Base-by-base conservation (phyloP, 2,797 vertebrate genomes). In the Coregonus sp. region DNA sequence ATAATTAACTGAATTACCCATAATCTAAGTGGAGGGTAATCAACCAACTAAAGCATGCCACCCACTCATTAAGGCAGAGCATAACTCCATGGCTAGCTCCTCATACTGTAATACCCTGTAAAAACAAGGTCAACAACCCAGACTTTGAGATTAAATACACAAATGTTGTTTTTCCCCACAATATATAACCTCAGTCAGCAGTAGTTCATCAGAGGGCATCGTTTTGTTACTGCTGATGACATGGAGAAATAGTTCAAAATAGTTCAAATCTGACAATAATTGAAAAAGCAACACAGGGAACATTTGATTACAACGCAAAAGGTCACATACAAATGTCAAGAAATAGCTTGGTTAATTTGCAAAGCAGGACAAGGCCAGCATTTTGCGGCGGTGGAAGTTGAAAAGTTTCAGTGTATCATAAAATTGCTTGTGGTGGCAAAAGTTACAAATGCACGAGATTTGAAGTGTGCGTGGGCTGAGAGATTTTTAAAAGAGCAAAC, bases 1-100 rank as follows among this genome's bases (percentile, higher is more conserved):
- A 86, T 78, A 1, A 6, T 52, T 70, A 67, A 14, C 75, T 51
- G 20, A 40, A 69, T 78, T 65, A 85, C 11, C 50, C 72, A 73
- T 80, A 75, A 5, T 0, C 14, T 25, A 80, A 67, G 81, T 75
- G 56, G 20, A 40, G 12, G 54, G 67, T 59, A 1, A 47, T 11
- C 40, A 47, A 47, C 40, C 40, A 47, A 47, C 40, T 47, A 47
- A 47, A 47, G 9, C 2, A 12, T 47, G 1, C 6, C 66, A 40
- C 73, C 68, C 37, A 75, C 66, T 56, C 59, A 78, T 25, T 5
- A 40, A 63, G 31, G 20, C 75, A 74, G 71, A 72, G 51, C 66
- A 51, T 67, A n/a, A 11, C 68, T 75, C 75, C 59, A 73, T 31
- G n/a, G 40, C 9, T 12, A 12, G 9, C 40, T 47, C 40, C 40